Base-by-base conservation (phyloP, 1,140 invertebrate species). In the Pseudomyrmex concolor region DNA sequence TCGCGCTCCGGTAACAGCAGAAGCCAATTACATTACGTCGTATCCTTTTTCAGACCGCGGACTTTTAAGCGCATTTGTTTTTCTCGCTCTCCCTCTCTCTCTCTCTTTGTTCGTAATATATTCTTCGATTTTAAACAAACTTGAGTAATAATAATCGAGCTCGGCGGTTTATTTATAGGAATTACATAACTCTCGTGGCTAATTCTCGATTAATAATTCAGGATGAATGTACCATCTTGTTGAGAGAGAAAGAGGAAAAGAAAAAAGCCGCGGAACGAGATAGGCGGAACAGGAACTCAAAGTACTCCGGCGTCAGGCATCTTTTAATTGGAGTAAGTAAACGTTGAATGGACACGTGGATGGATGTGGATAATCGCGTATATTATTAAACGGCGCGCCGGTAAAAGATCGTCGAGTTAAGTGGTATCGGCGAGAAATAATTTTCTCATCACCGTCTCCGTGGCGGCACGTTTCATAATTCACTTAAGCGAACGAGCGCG, bases 381-480 rank as follows among this genome's bases (percentile, higher is more conserved):
- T 12, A 34, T 34, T 34, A 64, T 15, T 45, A 67, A 67, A 4
- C 9, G 2, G 13, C 15, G 10, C 12, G 19, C 1, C 22, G 64
- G 57, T n/a, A 54, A 60, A 70, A 70, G 57, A 80, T 78, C 17
- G 25, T 45, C 73, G 19, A 22, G 64, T 15, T 50, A 71, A 70
- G 43, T 70, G 22, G 13, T 70, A 70, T 57, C 15, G 22, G 19
- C 54, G 54, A 71, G 54, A 71, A 71, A 78, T 70, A 45, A 78
- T 80, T 70, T 59, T 70, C 76, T 71, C 43, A 59, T 51, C 34
- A 51, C 48, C 60, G 57, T 43, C 19, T 54, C 60, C 59, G 67
- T 64, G 51, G 54, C 57, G 74, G 76, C 76, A 70, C 71, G 60
- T 59, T 88, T 81, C 59, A 62, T 15, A 72, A 71, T 73, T 63